phyloP scores from a whole-genome alignment of 2,113 vertebrate genomes.

The Fukomys damarensis region DNA sequence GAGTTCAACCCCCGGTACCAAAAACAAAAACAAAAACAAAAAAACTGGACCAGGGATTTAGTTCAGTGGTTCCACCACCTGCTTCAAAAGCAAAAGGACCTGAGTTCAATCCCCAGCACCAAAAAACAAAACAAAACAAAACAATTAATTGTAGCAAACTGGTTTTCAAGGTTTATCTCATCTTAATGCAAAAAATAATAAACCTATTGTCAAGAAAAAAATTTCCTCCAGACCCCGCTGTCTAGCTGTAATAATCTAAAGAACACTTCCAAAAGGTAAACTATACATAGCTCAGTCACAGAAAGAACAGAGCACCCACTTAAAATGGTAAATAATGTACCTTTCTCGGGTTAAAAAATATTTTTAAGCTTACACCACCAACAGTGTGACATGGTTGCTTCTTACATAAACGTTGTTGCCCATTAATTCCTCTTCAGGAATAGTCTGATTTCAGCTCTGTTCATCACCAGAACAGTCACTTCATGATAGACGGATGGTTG shows the following conservation, averaged over 20 bases:
- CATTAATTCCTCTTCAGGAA: neutral
- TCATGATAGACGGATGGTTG: neutral
- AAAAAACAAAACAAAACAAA: neutral
- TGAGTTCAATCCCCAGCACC: too few species aligned
- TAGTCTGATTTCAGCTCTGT: neutral
- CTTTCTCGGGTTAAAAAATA: neutral
- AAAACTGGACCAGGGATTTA: too few species aligned
- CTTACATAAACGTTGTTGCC: neutral
- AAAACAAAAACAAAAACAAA: too few species aligned
- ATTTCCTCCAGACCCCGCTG: neutral
- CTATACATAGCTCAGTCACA: neutral
- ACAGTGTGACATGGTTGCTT: neutral
- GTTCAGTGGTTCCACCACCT: too few species aligned
- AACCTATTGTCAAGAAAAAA: neutral
- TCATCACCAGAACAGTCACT: neutral
- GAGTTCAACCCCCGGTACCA: too few species aligned
- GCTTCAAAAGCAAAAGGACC: too few species aligned
- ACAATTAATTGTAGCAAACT: neutral
- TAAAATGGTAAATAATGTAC: neutral
- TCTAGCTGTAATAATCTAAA: neutral
- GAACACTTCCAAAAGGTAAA: conserved; percentile 31
- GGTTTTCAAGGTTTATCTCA: conserved; percentile 10
- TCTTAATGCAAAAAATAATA: conserved; percentile 19
- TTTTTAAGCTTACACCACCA: neutral
- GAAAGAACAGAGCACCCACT: neutral